phyloP scores from a whole-genome alignment of 2,888 invertebrate genomes.

The Bembecia ichneumoniformis region DNA sequence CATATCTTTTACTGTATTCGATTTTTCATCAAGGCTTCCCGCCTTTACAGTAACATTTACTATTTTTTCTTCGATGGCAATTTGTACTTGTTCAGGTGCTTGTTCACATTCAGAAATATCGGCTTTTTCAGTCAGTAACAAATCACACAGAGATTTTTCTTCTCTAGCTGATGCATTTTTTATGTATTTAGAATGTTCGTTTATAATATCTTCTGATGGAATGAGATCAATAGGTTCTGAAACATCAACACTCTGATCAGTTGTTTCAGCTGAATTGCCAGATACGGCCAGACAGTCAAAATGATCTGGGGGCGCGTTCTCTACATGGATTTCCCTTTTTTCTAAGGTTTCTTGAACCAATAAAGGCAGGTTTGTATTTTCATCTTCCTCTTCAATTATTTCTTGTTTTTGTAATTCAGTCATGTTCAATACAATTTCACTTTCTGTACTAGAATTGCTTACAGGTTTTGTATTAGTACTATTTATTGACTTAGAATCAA shows the following conservation, averaged over 20 bases:
- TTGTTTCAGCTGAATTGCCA: neutral
- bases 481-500: constrained; percentile 59
- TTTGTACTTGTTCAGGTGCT: constrained; percentile 44
- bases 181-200: constrained; percentile 1
- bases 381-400: neutral
- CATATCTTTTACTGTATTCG: constrained; percentile 14
- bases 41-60: constrained; percentile 5
- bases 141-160: neutral
- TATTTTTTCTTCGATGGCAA: constrained; percentile 12
- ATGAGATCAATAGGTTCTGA: constrained; percentile 8
- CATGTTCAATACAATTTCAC: neutral
- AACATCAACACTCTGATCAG: constrained; percentile 3
- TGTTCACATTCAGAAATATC: constrained; percentile 9
- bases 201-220: constrained; percentile 8
- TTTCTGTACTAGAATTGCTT: constrained; percentile 3
- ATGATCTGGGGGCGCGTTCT: too few species aligned
- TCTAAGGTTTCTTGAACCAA: neutral
- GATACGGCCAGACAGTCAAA: too few species aligned
- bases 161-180: neutral
- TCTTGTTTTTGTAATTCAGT: neutral
- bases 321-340: neutral
- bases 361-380: neutral
- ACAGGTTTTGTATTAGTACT: constrained; percentile 4
- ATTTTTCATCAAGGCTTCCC: neutral
- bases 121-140: neutral